phyloP scores from a whole-genome alignment of 2,113 vertebrate genomes.

The Syrmaticus mikado region DNA sequence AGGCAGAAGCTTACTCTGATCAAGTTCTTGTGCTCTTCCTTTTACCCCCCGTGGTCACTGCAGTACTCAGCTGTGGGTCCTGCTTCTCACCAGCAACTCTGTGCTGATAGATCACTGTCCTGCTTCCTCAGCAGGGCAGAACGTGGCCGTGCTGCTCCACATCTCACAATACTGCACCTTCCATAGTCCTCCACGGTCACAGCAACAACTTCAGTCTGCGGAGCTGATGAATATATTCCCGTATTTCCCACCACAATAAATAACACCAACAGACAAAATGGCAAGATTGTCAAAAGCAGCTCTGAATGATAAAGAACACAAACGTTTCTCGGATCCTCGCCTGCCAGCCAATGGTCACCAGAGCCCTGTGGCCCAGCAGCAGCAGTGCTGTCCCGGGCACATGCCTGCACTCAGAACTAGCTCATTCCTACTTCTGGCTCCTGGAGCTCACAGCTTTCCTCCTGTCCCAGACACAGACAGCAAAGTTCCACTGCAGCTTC shows the following conservation, averaged over 20 bases:
- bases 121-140: no score
- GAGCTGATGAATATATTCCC: not conserved
- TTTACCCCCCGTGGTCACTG: not conserved
- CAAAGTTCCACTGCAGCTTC: not conserved
- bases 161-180: fast-evolving
- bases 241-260: not conserved
- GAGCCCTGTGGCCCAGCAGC: no score
- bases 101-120: fast-evolving
- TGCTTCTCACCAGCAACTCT: fast-evolving
- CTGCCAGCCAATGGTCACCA: no score
- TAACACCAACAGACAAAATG: not conserved
- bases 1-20: not conserved
- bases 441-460: fast-evolving
- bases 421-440: not conserved
- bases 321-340: not conserved
- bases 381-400: no score
- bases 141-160: fast-evolving
- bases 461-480: fast-evolving
- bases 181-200: not conserved
- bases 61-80: not conserved
- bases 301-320: not conserved
- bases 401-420: not conserved
- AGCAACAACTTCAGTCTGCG: fast-evolving
- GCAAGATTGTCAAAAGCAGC: not conserved
- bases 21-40: fast-evolving